phyloP scores from a whole-genome alignment of 2,797 vertebrate species.

The Poecilia picta region DNA sequence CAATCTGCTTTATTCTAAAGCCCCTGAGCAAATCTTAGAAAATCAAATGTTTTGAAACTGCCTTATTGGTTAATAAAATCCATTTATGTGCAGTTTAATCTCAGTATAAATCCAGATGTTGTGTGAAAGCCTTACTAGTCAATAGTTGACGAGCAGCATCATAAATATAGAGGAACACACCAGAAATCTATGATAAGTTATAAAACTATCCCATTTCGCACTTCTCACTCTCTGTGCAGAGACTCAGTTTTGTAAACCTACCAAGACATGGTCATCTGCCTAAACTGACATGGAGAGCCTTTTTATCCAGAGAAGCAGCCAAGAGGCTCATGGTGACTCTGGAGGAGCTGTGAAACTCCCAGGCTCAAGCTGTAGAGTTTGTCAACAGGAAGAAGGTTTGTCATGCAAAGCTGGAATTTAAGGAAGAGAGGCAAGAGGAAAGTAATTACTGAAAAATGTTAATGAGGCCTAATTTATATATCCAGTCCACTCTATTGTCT shows the following conservation, averaged over 20 bases:
- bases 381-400: not conserved
- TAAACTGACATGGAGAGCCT: not conserved
- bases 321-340: not conserved
- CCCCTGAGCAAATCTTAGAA: not conserved
- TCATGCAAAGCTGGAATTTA: not conserved
- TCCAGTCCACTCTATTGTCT: not conserved
- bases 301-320: not conserved
- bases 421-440: not conserved
- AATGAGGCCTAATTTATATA: not conserved
- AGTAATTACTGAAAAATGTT: not conserved
- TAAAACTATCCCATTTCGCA: not conserved
- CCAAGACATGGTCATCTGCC: not conserved
- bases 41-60: not conserved
- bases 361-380: not conserved
- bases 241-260: not conserved
- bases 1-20: not conserved
- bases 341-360: not conserved
- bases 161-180: not conserved
- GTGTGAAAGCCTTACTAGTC: not conserved
- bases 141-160: not conserved
- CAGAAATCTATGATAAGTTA: not conserved
- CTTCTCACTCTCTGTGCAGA: not conserved
- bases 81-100: not conserved
- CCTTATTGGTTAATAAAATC: not conserved
- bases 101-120: not conserved